Conservation (phyloP, 2,113 vertebrate species). For the Varanus salvator region DNA sequence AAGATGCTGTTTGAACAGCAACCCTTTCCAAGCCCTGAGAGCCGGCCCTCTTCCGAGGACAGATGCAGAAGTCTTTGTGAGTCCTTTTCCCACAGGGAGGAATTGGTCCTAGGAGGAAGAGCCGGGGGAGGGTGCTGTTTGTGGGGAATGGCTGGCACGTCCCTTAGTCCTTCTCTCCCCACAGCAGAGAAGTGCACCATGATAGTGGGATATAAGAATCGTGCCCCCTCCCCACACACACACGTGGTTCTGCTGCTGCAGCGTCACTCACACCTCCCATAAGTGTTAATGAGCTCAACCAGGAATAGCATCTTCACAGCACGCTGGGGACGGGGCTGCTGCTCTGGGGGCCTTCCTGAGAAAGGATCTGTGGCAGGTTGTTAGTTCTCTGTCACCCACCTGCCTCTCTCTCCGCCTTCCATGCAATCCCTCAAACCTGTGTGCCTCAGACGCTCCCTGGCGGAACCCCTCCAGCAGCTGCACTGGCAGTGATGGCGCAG, state of each 20-base stretch:
- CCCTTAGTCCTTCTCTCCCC: background rate
- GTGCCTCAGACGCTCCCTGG: background rate
- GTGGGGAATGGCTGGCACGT: background rate
- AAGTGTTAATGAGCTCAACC: background rate
- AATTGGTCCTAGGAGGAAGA: background rate
- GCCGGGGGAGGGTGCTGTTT: background rate
- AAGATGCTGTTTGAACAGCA: too few species aligned
- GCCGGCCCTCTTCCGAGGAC: too few species aligned
- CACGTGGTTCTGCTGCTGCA: background rate
- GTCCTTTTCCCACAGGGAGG: too few species aligned
- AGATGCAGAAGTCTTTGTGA: too few species aligned
- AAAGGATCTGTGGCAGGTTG: background rate
- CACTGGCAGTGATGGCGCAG: too few species aligned
- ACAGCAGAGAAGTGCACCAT: background rate
- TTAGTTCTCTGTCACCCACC: background rate
- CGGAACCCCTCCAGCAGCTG: background rate
- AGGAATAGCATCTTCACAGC: background rate
- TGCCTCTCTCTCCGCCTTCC: background rate
- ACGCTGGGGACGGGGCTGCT: too few species aligned
- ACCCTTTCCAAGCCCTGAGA: too few species aligned
- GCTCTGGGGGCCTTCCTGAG: background rate
- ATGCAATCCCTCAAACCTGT: background rate
- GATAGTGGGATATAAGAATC: background rate
- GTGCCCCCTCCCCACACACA: too few species aligned
- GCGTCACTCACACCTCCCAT: background rate